Percentiles rank a stretch among this genome's conserved stretches.
Conservation (phyloP, 2,797 vertebrate genomes). For the Crypturellus tataupa region DNA sequence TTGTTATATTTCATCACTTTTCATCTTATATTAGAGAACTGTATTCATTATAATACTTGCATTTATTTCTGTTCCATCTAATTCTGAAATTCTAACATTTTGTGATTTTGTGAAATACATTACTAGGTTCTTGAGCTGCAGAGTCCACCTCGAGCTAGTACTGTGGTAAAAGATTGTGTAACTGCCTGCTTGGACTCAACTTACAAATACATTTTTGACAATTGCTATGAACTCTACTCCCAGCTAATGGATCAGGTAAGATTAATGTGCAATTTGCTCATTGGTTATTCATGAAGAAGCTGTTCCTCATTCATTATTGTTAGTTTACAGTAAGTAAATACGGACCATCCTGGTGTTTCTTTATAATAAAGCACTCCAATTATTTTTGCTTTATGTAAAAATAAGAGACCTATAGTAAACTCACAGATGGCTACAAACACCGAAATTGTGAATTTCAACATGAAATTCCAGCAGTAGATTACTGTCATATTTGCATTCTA, state of each 20-base stretch:
- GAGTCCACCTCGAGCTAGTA: conserved; percentile 93
- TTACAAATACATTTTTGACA: conserved; percentile 98
- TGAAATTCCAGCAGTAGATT: background rate
- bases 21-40: background rate
- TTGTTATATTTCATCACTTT: background rate
- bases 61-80: background rate
- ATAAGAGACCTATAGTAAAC: background rate
- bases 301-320: background rate
- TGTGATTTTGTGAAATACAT: background rate
- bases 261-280: background rate
- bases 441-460: background rate
- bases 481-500: background rate
- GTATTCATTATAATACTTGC: background rate
- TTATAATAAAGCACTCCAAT: background rate
- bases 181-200: conserved; percentile 95
- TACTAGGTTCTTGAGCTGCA: conserved; percentile 94
- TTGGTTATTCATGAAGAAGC: background rate
- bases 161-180: conserved; percentile 96
- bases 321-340: background rate
- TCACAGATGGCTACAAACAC: background rate
- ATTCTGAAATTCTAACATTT: background rate
- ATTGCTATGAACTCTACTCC: conserved; percentile 95
- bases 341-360: background rate
- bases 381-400: background rate
- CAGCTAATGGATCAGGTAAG: conserved; percentile 95